These are phyloP conservation scores for Paedocypris micromegethes DNA, from an alignment of 2,797 vertebrate genomes.

Conservation along the genomic window DNA sequence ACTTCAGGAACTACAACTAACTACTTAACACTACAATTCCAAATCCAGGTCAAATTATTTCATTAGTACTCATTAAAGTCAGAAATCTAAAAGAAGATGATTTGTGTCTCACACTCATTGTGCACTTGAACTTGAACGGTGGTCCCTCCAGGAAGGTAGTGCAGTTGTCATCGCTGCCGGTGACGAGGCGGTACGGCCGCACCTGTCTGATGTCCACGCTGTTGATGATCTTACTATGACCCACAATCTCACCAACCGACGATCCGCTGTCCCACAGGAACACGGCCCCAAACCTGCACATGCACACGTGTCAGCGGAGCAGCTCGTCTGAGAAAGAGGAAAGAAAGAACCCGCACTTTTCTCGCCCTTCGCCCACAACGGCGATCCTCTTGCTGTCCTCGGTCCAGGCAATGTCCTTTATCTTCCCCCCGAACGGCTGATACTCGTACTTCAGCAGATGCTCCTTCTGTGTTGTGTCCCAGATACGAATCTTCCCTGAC, in stretches of 20 bases:
- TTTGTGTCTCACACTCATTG: constrained; percentile 72
- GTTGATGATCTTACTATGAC: constrained; percentile 89
- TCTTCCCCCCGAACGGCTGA: constrained; percentile 82
- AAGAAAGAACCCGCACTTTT: constrained; percentile 68
- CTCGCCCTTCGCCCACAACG: constrained; percentile 87
- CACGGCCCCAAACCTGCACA: constrained; percentile 80
- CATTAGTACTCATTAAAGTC: too few relatives aligned
- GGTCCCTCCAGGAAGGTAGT: constrained; percentile 85
- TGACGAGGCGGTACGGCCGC: constrained; percentile 82
- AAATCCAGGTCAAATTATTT: too few relatives aligned
- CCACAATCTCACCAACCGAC: constrained; percentile 82
- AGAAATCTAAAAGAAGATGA: too few relatives aligned
- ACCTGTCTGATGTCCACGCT: constrained; percentile 87
- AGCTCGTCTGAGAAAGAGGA: neutral
- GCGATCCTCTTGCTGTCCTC: constrained; percentile 94
- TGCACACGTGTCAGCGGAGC: neutral
- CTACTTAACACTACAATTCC: too few relatives aligned
- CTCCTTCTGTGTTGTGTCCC: constrained; percentile 97
- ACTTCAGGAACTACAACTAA: too few relatives aligned
- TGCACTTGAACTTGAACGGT: constrained; percentile 92
- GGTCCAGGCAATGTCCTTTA: constrained; percentile 96
- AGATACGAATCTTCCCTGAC: constrained; percentile 91
- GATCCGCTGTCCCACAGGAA: constrained; percentile 94
- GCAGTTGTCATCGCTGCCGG: constrained; percentile 83
- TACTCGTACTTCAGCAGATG: constrained; percentile 95